phyloP scores from a whole-genome alignment of 2,113 vertebrate genomes.

The Sphaerodactylus townsendi region DNA sequence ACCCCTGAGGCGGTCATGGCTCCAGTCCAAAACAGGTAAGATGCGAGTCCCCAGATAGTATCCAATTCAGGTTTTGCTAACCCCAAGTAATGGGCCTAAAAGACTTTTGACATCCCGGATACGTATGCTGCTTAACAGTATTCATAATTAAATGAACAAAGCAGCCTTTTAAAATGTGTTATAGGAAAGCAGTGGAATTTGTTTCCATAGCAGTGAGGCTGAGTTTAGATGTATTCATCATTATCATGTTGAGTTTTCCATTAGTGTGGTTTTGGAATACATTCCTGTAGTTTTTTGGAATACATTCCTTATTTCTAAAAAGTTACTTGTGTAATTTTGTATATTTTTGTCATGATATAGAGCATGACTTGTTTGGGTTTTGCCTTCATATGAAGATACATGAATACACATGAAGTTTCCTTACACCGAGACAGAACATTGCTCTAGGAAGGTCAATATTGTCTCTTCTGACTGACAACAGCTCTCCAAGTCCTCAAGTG shows the following conservation, averaged over 20 bases:
- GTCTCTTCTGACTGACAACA: too few relatives aligned
- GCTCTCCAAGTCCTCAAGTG: too few relatives aligned
- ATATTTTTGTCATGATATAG: not conserved
- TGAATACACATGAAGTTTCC: too few relatives aligned
- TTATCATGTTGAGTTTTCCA: not conserved
- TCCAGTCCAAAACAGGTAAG: too few relatives aligned
- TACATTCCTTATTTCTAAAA: not conserved
- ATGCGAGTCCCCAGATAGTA: too few relatives aligned
- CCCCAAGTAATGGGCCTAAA: not conserved
- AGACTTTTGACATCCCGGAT: not conserved
- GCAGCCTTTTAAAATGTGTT: not conserved
- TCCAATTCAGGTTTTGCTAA: conserved; percentile 23
- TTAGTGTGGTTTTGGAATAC: not conserved
- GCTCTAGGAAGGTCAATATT: too few relatives aligned
- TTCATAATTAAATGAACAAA: not conserved
- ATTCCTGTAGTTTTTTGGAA: not conserved
- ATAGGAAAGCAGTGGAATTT: not conserved
- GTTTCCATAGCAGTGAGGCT: not conserved
- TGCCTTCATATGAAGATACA: too few relatives aligned
- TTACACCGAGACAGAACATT: too few relatives aligned
- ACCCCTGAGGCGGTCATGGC: too few relatives aligned
- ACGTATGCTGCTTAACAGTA: not conserved
- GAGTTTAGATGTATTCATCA: not conserved
- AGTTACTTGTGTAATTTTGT: not conserved
- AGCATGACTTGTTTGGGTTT: not conserved